Evolutionary conservation across 2,888 invertebrate species (phyloP), one percentile per base, ranked within the genome.

Genomic region (Melipona bicolor): DNA sequence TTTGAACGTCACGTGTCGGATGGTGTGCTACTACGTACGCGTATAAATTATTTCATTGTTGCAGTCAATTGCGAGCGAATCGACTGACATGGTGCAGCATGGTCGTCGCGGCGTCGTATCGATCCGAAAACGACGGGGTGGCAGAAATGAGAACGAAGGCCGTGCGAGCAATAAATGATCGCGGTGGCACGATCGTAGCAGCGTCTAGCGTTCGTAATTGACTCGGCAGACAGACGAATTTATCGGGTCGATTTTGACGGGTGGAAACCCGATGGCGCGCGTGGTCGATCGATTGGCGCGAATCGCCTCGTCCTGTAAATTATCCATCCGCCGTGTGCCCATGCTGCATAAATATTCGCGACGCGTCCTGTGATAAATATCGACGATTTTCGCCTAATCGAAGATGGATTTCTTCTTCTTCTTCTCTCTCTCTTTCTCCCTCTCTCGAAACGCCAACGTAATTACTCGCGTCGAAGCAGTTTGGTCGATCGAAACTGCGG

Each of bases 321-420:
- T 88, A 90, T 89, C 1, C 27, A 27, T 24, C 83, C 68, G 78
- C 54, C 81, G 68, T 56, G 68, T 49, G 68, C 61, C 50, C 80
- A 77, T 65, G 61, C 76, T 74, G 65, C 85, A 93, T 93, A 93
- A 93, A 93, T 93, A 93, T 93, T 92, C 92, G 92, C 90, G 86
- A 85, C 89, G 89, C 88, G 89, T 90, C 89, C 86, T 80, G 64
- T 73, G 83, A 88, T 90, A 84, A 91, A 88, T 90, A 89, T 88
- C 84, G 78, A 81, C 43, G 81, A 36, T 74, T 78, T 76, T 82
- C 56, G 78, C 77, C 86, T 85, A 88, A 78, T 73, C 80, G 74
- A 77, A 65, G 70, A 27, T 73, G 59, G 15, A 69, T 11, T 49
- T 54, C 72, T 71, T 64, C 5, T 4, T 78, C 61, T 59, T 4